Evolutionary conservation across 1,140 invertebrate genomes (phyloP).

Genomic region (Listronotus oregonensis): DNA sequence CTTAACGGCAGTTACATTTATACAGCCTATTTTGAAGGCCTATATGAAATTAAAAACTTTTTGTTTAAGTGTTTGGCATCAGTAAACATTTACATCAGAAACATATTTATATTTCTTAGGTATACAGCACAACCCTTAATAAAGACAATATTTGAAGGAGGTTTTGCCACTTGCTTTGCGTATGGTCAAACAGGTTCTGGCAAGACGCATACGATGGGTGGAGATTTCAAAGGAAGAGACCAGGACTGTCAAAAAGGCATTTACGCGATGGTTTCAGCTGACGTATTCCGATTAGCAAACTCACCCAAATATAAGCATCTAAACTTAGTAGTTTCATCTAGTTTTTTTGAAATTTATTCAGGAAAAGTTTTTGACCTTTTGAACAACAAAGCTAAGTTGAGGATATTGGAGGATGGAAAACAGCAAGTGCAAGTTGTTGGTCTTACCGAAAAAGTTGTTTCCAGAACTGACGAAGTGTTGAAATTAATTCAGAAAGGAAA

Average conservation of each 20-base stretch:
- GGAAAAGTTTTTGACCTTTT: slow-evolving; percentile 94
- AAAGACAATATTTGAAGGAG: slow-evolving; percentile 84
- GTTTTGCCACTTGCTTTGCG: slow-evolving; percentile 90
- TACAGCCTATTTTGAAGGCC: no score
- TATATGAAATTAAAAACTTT: no score
- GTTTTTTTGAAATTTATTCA: slow-evolving; percentile 91
- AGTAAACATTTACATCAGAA: no score
- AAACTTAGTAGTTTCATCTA: slow-evolving; percentile 74
- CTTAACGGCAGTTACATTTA: no score
- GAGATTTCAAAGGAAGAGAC: slow-evolving; percentile 75
- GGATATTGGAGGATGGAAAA: slow-evolving; percentile 84
- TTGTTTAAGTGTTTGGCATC: no score
- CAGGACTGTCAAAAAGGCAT: slow-evolving; percentile 76
- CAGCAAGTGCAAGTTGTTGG: slow-evolving; percentile 83
- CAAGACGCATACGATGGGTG: slow-evolving; percentile 86
- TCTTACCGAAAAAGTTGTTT: slow-evolving; percentile 75
- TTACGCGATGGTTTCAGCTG: slow-evolving; percentile 67
- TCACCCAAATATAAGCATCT: slow-evolving; percentile 62
- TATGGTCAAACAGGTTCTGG: slow-evolving; percentile 89
- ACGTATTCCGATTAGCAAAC: slow-evolving; percentile 62
- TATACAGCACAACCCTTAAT: slow-evolving; percentile 85
- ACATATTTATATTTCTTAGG: slow-evolving; percentile 56
- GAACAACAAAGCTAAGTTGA: slow-evolving; percentile 90
- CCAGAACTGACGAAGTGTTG: slow-evolving; percentile 77
- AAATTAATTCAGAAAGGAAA: slow-evolving; percentile 77